Base-by-base conservation (phyloP, 2,797 vertebrate genomes). In the Cirrhinus mrigala region DNA sequence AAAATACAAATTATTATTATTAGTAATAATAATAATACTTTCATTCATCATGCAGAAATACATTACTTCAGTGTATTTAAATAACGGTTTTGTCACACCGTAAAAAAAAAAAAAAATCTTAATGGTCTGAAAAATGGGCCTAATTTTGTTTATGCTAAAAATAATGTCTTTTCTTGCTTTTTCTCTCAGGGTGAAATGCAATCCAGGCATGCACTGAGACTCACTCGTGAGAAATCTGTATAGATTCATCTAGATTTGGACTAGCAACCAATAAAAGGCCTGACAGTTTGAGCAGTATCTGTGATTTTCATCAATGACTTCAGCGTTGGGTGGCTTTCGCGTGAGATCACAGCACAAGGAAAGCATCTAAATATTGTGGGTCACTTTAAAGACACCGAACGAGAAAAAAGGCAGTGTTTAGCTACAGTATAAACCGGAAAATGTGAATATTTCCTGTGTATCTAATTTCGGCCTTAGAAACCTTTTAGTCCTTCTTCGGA, bases 391-490 rank as follows among this genome's bases (percentile, higher is more conserved):
- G 46, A 80, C 46, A 62, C 15, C 0, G 5, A 79, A 60, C 46
- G 2, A 82, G 27, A 16, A 48, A 64, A 74, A 82, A 62, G 18
- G 4, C 27, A 50, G 16, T 80, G 76, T 80, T 75, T 60, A 75
- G 33, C 64, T 46, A 37, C 68, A 82, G 71, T 71, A 82, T 76
- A 85, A 79, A 87, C 33, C 46, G 20, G 83, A 74, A 87, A 40
- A 73, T 79, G 48, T 37, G 46, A 85, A 69, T 58, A 29, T 69
- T 70, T 84, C 69, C 58, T 44, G 54, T 40, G 62, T 52, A 6
- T 71, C 46, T 84, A 60, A 82, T 82, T 86, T 83, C n/a, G 81
- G 60, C 77, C 50, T 69, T 66, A 77, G 56, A 87, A 77, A 69
- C 68, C 24, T 69, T 80, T 75, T 37, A 68, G 77, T 83, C 22